Conservation (phyloP, 2,888 invertebrate species). For the Acleris cristana region DNA sequence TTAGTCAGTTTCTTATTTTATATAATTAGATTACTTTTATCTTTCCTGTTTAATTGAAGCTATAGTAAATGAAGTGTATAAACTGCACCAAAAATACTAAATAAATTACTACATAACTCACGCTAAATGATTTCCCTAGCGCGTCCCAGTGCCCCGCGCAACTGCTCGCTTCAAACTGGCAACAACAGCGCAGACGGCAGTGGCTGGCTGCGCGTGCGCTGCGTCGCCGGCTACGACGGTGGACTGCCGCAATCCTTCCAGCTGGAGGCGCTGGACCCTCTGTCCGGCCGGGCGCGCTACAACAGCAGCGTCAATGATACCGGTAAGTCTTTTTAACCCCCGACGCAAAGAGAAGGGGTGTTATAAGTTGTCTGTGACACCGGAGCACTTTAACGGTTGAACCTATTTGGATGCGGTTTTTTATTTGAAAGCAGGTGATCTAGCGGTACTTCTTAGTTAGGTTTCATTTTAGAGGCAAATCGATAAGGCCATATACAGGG, state of each 20-base stretch:
- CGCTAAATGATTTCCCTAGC: conserved; percentile 71
- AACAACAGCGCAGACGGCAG: conserved; percentile 74
- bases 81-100: background rate
- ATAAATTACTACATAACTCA: background rate
- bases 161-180: conserved; percentile 91
- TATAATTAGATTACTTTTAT: too few relatives aligned
- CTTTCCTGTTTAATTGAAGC: too few relatives aligned
- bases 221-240: conserved; percentile 94
- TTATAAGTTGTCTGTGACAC: too few relatives aligned
- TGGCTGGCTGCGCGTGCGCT: conserved; percentile 89
- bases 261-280: conserved; percentile 91
- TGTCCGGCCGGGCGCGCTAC: conserved; percentile 87
- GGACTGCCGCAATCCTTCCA: conserved; percentile 94
- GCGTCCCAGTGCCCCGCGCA: conserved; percentile 91
- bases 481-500: too few relatives aligned
- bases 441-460: too few relatives aligned
- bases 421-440: too few relatives aligned
- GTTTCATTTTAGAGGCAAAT: too few relatives aligned
- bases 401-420: too few relatives aligned
- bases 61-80: background rate
- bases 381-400: too few relatives aligned
- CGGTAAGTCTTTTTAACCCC: conserved; percentile 48
- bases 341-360: too few relatives aligned
- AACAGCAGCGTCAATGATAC: conserved; percentile 86
- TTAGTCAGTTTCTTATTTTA: too few relatives aligned